Evolutionary conservation across 1,140 invertebrate genomes (phyloP), one percentile per base, ranked within the genome.

Genomic region (Drosophila sp.): DNA sequence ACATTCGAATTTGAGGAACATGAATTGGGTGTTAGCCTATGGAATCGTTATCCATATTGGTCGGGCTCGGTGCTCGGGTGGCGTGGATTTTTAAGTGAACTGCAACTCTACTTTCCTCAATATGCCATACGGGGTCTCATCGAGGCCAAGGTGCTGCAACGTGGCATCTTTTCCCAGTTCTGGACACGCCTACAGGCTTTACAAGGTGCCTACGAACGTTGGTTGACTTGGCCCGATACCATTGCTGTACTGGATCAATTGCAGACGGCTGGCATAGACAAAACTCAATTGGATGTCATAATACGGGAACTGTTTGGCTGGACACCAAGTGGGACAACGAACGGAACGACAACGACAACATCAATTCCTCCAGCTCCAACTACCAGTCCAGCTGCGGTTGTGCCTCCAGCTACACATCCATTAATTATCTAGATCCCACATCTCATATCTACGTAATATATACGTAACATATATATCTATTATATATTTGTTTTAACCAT

Each of bases 81-180:
- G 78, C 84, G 80, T 25, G 90, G 90, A 71, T 91, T 91, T 55
- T 61, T 91, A 7, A 79, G 73, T 65, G 90, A 91, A 60, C 79
- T 80, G 8, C 70, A 91, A 11, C 68, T 84, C 6, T 91, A 91
- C 55, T 78, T 80, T 7, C 90, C 90, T 0, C 56, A 60, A 1
- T 70, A 84, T 17, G 72, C 80, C 7, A 77, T 91, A 1, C 63
- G 65, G 1, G 76, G 75, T 1, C 72, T 87, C 23, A 80, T 91
- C 29, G 63, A 90, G 10, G 74, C 78, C 4, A 91, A 91, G 54
- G 58, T 90, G 0, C 29, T 68, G 27, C 61, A 77, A 40, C 73
- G 69, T 50, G 90, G 87, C 32, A 77, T 80, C 10, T 90, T 91
- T 40, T 71, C 90, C 0, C 79, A 91, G 47, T 85, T 90, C 57